Conservation (phyloP, 2,113 vertebrate genomes). For the Oophaga pumilio region DNA sequence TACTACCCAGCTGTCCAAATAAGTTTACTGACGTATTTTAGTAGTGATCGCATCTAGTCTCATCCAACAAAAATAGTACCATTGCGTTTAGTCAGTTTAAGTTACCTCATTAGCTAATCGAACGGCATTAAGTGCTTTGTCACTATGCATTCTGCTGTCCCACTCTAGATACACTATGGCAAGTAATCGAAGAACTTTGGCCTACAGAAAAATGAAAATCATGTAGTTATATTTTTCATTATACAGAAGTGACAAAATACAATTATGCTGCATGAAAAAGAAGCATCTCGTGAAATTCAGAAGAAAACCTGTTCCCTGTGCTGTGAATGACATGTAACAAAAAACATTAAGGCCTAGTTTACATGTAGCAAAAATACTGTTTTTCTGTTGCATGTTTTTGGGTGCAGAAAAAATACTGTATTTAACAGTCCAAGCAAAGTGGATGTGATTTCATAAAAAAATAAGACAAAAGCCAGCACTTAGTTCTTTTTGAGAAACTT, state of each 20-base stretch:
- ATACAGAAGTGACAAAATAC: not conserved
- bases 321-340: not conserved
- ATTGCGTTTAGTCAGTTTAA: not conserved
- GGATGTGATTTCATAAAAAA: too few species aligned
- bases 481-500: too few species aligned
- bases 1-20: too few species aligned
- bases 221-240: not conserved
- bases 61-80: not conserved
- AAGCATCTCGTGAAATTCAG: not conserved
- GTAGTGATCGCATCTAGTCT: not conserved
- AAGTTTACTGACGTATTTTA: too few species aligned
- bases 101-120: conserved; percentile 86
- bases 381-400: too few species aligned
- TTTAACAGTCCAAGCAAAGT: too few species aligned
- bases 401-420: too few species aligned
- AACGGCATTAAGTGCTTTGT: conserved; percentile 80
- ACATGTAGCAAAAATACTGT: too few species aligned
- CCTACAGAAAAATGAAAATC: conserved; percentile 67
- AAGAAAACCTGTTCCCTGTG: not conserved
- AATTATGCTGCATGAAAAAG: not conserved
- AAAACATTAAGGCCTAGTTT: too few species aligned
- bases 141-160: conserved; percentile 75
- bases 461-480: too few species aligned
- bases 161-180: conserved; percentile 85
- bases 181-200: conserved; percentile 84